Evolutionary conservation across 2,113 vertebrate genomes (phyloP).

Genomic region (Dromas ardeola): DNA sequence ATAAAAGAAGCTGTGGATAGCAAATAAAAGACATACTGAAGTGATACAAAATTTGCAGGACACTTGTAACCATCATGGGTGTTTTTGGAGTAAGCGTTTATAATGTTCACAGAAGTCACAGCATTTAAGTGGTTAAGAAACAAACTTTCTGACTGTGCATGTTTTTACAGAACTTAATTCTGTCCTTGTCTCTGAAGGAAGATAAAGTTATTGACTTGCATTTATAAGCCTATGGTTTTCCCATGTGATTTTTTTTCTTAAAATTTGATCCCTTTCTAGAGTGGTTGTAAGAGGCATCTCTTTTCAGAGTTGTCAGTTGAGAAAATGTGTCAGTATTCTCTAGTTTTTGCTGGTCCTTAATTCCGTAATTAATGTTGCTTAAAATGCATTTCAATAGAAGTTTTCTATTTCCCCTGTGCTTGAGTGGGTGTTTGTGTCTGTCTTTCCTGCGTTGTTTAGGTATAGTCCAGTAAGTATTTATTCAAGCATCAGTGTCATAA

Average conservation of each 20-base stretch:
- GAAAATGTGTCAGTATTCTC: background rate
- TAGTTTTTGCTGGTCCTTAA: background rate
- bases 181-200: background rate
- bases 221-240: background rate
- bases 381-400: background rate
- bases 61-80: background rate
- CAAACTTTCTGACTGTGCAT: background rate
- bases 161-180: background rate
- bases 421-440: background rate
- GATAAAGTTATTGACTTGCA: background rate
- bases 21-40: background rate
- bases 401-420: background rate
- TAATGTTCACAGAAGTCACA: background rate
- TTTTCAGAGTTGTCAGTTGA: background rate
- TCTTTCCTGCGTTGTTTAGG: background rate
- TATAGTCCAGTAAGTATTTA: background rate
- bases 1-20: background rate
- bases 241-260: background rate
- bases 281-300: background rate
- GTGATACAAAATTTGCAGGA: background rate
- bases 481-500: accelerated
- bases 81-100: background rate
- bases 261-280: background rate
- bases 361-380: background rate
- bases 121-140: background rate